Evolutionary conservation across 53 echinoderm and acorn worm genomes (phyloP).

Genomic region (Holothuria leucospilota): DNA sequence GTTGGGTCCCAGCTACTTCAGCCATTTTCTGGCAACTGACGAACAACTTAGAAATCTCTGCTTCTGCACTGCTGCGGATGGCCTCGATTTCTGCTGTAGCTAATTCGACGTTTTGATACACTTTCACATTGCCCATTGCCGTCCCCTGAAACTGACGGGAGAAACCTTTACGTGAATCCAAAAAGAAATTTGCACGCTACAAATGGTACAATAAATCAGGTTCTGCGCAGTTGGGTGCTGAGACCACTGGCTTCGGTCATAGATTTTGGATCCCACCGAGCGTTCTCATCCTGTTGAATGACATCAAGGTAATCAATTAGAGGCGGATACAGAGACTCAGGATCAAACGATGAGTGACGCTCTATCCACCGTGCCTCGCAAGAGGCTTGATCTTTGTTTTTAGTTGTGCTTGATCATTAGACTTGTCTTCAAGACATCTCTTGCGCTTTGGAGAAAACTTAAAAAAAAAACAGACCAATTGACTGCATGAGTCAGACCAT

Average conservation of each 20-base stretch:
- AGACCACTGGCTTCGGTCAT: slow-evolving; percentile 4
- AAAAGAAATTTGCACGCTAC: not conserved
- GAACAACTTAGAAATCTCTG: not conserved
- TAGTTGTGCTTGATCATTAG: no score
- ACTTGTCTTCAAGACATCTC: no score
- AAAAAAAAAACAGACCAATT: no score
- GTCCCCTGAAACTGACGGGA: not conserved
- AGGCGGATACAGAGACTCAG: not conserved
- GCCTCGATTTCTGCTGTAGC: not conserved
- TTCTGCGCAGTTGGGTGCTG: not conserved
- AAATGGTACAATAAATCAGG: not conserved
- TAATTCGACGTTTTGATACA: not conserved
- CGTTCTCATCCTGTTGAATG: not conserved
- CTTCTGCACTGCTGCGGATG: not conserved
- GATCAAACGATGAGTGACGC: not conserved
- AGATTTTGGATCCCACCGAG: not conserved
- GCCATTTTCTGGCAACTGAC: not conserved
- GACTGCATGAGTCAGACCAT: no score
- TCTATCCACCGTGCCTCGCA: no score
- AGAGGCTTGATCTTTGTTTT: no score
- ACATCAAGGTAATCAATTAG: not conserved
- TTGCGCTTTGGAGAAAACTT: no score
- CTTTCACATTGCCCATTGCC: not conserved
- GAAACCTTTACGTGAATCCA: slow-evolving; percentile 14
- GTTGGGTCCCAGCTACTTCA: not conserved